Conservation (phyloP, 2,888 invertebrate genomes). For the Liposcelis brunnea region DNA sequence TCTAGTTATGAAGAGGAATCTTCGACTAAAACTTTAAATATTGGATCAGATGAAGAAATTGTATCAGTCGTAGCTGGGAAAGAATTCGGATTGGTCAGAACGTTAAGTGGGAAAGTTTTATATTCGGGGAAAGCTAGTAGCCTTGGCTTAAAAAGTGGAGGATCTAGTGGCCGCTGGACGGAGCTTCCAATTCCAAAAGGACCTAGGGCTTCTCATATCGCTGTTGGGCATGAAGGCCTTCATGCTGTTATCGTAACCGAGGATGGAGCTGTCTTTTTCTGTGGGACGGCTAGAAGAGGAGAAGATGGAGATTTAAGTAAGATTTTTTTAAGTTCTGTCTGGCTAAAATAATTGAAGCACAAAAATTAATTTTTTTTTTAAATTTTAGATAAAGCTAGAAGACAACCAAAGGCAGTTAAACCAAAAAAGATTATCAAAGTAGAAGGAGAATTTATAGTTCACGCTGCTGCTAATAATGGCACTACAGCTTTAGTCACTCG, state of each 20-base stretch:
- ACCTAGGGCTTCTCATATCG: slow-evolving; percentile 55
- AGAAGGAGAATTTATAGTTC: slow-evolving; percentile 65
- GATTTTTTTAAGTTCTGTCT: slow-evolving; percentile 15
- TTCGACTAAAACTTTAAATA: slow-evolving; percentile 27
- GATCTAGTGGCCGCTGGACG: slow-evolving; percentile 25
- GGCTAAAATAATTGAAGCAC: too few relatives aligned
- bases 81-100: slow-evolving; percentile 74
- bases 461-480: slow-evolving; percentile 86
- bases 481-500: slow-evolving; percentile 83
- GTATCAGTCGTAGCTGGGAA: slow-evolving; percentile 65
- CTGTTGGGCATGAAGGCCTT: slow-evolving; percentile 84
- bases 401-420: slow-evolving; percentile 78
- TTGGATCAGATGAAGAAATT: slow-evolving; percentile 60
- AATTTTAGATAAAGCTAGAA: slow-evolving; percentile 38
- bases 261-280: slow-evolving; percentile 77
- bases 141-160: slow-evolving; percentile 57
- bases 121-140: slow-evolving; percentile 76
- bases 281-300: slow-evolving; percentile 71
- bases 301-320: slow-evolving; percentile 78
- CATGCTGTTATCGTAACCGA: slow-evolving; percentile 84
- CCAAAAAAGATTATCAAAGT: slow-evolving; percentile 84
- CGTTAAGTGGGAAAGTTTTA: slow-evolving; percentile 71
- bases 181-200: slow-evolving; percentile 48
- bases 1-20: slow-evolving; percentile 53
- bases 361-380: slow-evolving; percentile 6